phyloP scores from a whole-genome alignment of 2,888 invertebrate species.

The Polylopha cassiicola region DNA sequence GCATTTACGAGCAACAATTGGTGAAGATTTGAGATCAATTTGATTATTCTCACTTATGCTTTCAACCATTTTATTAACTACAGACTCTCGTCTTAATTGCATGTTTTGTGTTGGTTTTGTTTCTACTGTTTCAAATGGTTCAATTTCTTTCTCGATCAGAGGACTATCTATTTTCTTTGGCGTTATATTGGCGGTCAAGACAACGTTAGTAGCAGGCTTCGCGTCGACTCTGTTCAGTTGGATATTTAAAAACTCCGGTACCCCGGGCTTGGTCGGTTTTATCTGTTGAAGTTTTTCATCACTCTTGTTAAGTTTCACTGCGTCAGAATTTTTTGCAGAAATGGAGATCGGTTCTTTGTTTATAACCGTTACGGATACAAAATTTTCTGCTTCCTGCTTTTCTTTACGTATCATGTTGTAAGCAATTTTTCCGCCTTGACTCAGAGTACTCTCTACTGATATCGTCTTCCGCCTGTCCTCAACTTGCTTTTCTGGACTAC shows the following conservation, averaged over 20 bases:
- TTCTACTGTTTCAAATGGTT: conserved; percentile 44
- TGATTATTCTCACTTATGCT: conserved; percentile 38
- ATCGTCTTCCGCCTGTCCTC: conserved; percentile 71
- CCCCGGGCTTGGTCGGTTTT: conserved; percentile 43
- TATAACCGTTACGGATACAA: conserved; percentile 77
- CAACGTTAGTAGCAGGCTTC: conserved; percentile 79
- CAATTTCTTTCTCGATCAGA: conserved; percentile 48
- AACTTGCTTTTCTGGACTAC: conserved; percentile 68
- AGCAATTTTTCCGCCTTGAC: conserved; percentile 37
- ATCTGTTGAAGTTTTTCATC: conserved; percentile 57
- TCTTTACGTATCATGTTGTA: conserved; percentile 35
- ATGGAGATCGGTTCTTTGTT: conserved; percentile 64
- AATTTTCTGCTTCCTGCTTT: conserved; percentile 59
- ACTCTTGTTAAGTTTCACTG: conserved; percentile 51
- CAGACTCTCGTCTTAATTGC: conserved; percentile 43
- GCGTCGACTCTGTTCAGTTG: conserved; percentile 83
- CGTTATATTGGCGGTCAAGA: conserved; percentile 79
- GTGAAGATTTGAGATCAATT: conserved; percentile 45
- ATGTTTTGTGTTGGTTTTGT: conserved; percentile 35
- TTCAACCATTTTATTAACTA: conserved; percentile 43
- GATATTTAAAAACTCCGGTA: conserved; percentile 83
- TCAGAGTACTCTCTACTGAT: conserved; percentile 69
- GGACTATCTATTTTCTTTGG: conserved; percentile 68
- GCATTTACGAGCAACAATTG: conserved; percentile 38
- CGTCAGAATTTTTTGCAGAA: conserved; percentile 37